Evolutionary conservation across 2,888 invertebrate genomes (phyloP).

Genomic region (Cryptocephalus moraei): DNA sequence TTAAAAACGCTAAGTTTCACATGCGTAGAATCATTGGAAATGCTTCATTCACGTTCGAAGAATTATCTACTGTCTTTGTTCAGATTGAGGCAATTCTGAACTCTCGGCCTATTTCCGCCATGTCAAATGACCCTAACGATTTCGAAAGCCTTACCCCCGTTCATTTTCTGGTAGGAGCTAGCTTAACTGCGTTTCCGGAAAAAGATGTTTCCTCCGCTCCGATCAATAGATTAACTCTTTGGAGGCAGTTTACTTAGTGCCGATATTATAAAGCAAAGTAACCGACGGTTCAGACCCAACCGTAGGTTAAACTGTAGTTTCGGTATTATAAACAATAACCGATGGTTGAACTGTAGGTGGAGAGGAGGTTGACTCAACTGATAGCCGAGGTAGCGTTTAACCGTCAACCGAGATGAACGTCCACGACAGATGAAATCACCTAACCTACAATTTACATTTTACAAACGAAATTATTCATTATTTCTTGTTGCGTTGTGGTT

Average conservation of each 20-base stretch:
- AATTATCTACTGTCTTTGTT: not conserved
- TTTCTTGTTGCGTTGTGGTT: too few species aligned
- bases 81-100: conserved; percentile 2
- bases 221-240: not conserved
- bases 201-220: not conserved
- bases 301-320: too few species aligned
- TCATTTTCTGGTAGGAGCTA: conserved; percentile 1
- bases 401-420: too few species aligned
- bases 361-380: too few species aligned
- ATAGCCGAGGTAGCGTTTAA: too few species aligned
- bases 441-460: too few species aligned
- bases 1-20: not conserved
- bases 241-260: not conserved
- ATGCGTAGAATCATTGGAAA: not conserved
- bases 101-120: not conserved
- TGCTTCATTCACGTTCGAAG: not conserved
- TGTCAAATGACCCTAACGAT: conserved; percentile 2
- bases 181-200: not conserved
- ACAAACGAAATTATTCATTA: too few species aligned
- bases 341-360: too few species aligned
- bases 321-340: too few species aligned
- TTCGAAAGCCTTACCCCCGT: not conserved
- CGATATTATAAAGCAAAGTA: too few species aligned
- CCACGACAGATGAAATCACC: too few species aligned
- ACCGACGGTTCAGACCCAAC: too few species aligned